These are phyloP conservation scores for Encarsia formosa DNA, from an alignment of 2,888 invertebrate genomes.

Conservation along the genomic window DNA sequence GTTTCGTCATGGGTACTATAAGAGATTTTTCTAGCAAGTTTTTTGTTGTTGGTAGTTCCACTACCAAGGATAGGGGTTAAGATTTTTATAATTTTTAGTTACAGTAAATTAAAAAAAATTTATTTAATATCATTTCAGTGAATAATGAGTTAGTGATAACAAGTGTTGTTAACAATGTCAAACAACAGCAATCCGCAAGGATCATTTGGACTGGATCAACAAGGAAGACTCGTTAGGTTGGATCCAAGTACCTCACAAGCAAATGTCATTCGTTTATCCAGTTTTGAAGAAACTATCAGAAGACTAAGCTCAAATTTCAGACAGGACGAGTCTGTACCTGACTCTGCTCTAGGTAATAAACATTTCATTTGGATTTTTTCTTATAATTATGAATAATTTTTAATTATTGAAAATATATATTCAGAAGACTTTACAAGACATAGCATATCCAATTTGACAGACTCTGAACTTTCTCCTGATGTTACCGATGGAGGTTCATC, in stretches of 20 bases:
- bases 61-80: no score
- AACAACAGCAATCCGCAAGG: slow-evolving; percentile 36
- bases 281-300: slow-evolving; percentile 38
- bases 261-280: slow-evolving; percentile 33
- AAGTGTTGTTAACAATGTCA: slow-evolving; percentile 43
- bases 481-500: slow-evolving; percentile 45
- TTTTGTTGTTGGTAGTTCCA: no score
- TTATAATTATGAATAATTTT: neutral
- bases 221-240: slow-evolving; percentile 36
- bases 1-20: no score
- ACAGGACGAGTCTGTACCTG: slow-evolving; percentile 31
- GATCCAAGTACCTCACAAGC: slow-evolving; percentile 31
- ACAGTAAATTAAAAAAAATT: no score
- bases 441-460: slow-evolving; percentile 37
- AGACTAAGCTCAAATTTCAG: slow-evolving; percentile 37
- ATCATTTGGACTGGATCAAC: slow-evolving; percentile 36
- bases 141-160: no score
- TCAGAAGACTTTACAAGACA: slow-evolving; percentile 38
- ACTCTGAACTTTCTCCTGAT: slow-evolving; percentile 40
- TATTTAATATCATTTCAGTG: no score
- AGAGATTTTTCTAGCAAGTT: no score
- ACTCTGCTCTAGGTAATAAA: slow-evolving; percentile 35
- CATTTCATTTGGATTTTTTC: neutral
- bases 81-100: no score
- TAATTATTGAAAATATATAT: no score